Evolutionary conservation across 2,888 invertebrate genomes (phyloP).

Genomic region (Epiblema foenella): DNA sequence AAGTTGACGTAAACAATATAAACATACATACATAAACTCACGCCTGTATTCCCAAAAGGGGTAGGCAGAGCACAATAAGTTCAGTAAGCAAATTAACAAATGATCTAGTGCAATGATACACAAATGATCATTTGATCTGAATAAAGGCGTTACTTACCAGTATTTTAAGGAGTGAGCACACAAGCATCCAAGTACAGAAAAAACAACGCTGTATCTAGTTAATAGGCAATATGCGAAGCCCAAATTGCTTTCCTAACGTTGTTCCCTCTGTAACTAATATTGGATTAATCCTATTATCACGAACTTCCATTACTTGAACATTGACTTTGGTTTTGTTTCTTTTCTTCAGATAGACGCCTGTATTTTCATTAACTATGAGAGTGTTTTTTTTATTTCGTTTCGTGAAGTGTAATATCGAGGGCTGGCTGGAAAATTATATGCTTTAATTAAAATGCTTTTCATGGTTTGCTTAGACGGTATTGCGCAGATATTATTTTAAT

Average conservation of each 20-base stretch:
- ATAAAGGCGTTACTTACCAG: neutral
- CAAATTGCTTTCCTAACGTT: slow-evolving; percentile 82
- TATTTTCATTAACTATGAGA: neutral
- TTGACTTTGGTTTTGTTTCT: slow-evolving; percentile 56
- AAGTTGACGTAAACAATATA: no score
- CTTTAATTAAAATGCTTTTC: slow-evolving; percentile 22
- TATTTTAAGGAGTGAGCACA: neutral
- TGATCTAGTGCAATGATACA: no score
- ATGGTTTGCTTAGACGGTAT: slow-evolving; percentile 22
- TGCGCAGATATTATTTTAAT: slow-evolving; percentile 44
- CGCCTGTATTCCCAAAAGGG: no score
- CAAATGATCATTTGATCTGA: no score
- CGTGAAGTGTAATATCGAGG: slow-evolving; percentile 1
- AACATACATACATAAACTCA: no score
- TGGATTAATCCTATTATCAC: slow-evolving; percentile 74
- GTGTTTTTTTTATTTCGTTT: neutral
- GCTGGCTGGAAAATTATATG: slow-evolving; percentile 11
- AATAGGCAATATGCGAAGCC: slow-evolving; percentile 83
- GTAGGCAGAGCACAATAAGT: no score
- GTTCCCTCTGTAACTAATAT: slow-evolving; percentile 79
- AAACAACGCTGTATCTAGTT: slow-evolving; percentile 60
- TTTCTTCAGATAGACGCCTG: slow-evolving; percentile 42
- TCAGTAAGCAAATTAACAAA: no score
- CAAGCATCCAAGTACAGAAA: slow-evolving; percentile 1
- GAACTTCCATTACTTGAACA: slow-evolving; percentile 60